Percentiles rank a stretch among this genome's conserved stretches.
Conservation (phyloP, 2,797 vertebrate genomes). For the Phrynocephalus guinanensis region DNA sequence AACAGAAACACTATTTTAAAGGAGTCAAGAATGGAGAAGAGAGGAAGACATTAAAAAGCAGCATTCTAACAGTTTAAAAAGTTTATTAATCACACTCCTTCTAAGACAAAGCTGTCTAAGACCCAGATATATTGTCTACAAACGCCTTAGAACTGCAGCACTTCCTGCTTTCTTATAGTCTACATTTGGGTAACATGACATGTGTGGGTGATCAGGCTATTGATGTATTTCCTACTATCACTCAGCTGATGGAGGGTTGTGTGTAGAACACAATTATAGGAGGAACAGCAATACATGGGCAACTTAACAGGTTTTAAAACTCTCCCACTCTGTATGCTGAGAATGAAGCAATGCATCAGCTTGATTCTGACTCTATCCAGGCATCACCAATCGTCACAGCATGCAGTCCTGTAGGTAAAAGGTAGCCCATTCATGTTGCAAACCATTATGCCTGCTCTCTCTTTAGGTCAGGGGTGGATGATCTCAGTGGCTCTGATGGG, state of each 20-base stretch:
- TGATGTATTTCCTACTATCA: neutral
- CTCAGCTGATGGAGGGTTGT: neutral
- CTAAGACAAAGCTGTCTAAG: neutral
- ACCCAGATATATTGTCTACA: neutral
- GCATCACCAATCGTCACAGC: too few species aligned
- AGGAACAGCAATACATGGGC: neutral
- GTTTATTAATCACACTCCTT: neutral
- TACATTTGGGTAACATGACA: neutral
- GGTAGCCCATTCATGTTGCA: too few species aligned
- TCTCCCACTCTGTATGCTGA: too few species aligned
- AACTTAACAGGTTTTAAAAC: too few species aligned
- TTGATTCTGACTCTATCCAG: too few species aligned
- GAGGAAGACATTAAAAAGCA: neutral
- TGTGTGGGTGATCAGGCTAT: neutral
- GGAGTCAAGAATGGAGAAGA: neutral
- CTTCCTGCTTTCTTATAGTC: neutral
- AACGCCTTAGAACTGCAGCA: neutral
- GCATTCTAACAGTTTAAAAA: neutral
- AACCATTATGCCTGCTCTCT: too few species aligned
- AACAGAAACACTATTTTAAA: neutral
- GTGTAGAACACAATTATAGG: neutral
- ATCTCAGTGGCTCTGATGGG: too few species aligned
- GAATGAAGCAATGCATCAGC: too few species aligned
- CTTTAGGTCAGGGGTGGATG: too few species aligned
- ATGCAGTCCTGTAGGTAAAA: too few species aligned